These are phyloP conservation scores for Parnassius glacialis DNA, from an alignment of 2,888 invertebrate genomes.

Conservation along the genomic window DNA sequence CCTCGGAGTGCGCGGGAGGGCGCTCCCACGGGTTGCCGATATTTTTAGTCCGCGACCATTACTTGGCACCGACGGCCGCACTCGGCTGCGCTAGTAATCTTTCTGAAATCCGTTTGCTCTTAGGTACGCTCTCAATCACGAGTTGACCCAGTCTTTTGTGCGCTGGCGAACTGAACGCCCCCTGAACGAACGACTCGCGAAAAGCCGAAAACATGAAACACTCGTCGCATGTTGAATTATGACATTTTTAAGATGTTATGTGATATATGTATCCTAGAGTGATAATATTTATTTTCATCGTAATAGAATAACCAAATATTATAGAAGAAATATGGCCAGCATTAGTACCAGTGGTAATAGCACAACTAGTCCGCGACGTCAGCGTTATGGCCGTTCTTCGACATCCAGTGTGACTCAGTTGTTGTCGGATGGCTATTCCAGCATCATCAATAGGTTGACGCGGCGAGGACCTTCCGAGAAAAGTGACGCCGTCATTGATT, in stretches of 20 bases:
- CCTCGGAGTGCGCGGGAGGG: slow-evolving; percentile 78
- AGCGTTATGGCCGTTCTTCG: slow-evolving; percentile 88
- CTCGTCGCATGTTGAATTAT: slow-evolving; percentile 50
- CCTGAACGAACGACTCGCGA: slow-evolving; percentile 34
- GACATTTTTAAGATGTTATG: slow-evolving; percentile 57
- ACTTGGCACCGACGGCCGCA: slow-evolving; percentile 83
- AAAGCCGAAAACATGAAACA: slow-evolving; percentile 30
- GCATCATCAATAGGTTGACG: slow-evolving; percentile 89
- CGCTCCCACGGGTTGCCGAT: slow-evolving; percentile 82
- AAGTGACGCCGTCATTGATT: slow-evolving; percentile 68
- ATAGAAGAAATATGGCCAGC: slow-evolving; percentile 52
- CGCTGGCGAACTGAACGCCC: slow-evolving; percentile 53
- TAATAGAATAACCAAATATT: slow-evolving; percentile 30
- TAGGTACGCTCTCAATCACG: slow-evolving; percentile 71
- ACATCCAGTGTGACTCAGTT: slow-evolving; percentile 92
- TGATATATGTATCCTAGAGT: slow-evolving; percentile 68
- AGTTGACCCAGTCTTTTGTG: slow-evolving; percentile 64
- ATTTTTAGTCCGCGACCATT: slow-evolving; percentile 85
- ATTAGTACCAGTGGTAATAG: slow-evolving; percentile 61
- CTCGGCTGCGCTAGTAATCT: slow-evolving; percentile 77
- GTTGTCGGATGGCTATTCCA: slow-evolving; percentile 92
- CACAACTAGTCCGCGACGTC: slow-evolving; percentile 80
- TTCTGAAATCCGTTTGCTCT: slow-evolving; percentile 73
- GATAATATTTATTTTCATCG: slow-evolving; percentile 35
- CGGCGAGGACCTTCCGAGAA: slow-evolving; percentile 89